These are phyloP conservation scores for Dendrolimus houi DNA, from an alignment of 2,888 invertebrate genomes.

Conservation along the genomic window DNA sequence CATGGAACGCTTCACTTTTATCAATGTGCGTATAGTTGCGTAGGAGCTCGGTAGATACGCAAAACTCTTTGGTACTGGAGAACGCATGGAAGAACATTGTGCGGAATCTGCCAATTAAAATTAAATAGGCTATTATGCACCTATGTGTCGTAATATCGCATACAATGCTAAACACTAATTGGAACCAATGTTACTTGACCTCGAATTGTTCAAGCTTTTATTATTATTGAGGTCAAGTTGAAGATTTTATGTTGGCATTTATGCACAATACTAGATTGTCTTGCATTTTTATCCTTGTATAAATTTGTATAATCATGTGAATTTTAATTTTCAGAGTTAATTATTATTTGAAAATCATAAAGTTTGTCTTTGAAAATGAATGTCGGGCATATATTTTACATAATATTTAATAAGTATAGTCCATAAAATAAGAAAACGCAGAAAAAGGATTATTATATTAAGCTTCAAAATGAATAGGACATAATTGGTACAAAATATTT, in stretches of 20 bases:
- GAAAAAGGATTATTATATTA: too few species aligned
- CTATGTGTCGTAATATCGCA: not conserved
- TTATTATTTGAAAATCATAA: too few species aligned
- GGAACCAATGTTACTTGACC: constrained; percentile 13
- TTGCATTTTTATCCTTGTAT: not conserved
- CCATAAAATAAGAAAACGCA: too few species aligned
- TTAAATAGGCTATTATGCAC: constrained; percentile 2
- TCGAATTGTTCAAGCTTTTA: constrained; percentile 23
- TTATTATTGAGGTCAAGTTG: constrained; percentile 37
- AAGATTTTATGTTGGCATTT: not conserved
- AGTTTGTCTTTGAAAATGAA: too few species aligned
- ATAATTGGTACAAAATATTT: too few species aligned
- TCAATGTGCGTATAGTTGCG: constrained; percentile 84
- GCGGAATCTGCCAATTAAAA: constrained; percentile 64
- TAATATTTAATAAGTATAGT: too few species aligned
- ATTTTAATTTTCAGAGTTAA: too few species aligned
- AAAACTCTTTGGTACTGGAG: constrained; percentile 87
- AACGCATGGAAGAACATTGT: constrained; percentile 89
- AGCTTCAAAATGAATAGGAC: too few species aligned
- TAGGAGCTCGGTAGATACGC: constrained; percentile 83
- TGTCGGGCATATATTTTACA: too few species aligned
- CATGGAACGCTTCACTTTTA: constrained; percentile 80
- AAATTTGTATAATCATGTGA: not conserved
- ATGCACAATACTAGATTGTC: not conserved
- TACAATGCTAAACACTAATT: not conserved